phyloP scores from a whole-genome alignment of 1,140 invertebrate species.

The Hylyphantes graminicola region DNA sequence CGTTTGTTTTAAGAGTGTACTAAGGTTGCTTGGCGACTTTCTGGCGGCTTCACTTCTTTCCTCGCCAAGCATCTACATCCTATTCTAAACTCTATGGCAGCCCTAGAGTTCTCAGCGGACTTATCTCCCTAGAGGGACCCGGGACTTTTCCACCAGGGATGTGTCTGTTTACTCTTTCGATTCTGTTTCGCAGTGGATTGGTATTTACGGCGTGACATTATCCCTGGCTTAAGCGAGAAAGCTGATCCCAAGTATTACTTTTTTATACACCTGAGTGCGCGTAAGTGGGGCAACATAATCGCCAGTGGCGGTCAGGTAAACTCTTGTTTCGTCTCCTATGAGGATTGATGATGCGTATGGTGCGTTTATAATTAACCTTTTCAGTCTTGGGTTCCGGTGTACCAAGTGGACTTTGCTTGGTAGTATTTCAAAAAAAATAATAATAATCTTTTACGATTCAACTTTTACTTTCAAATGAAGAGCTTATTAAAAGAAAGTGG shows the following conservation, averaged over 20 bases:
- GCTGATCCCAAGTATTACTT: constrained; percentile 40
- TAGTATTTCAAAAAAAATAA: too few species aligned
- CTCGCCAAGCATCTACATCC: too few species aligned
- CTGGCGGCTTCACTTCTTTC: too few species aligned
- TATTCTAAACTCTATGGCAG: neutral
- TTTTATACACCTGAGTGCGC: constrained; percentile 5
- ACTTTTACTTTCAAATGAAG: too few species aligned
- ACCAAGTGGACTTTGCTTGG: too few species aligned
- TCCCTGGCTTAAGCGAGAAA: constrained; percentile 24
- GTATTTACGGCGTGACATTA: constrained; percentile 42
- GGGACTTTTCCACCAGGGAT: constrained; percentile 7
- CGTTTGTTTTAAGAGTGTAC: too few species aligned
- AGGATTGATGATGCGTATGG: too few species aligned
- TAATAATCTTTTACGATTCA: too few species aligned
- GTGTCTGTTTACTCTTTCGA: constrained; percentile 10
- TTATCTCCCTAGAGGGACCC: constrained; percentile 16
- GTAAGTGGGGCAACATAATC: constrained; percentile 8
- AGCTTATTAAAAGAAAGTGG: too few species aligned
- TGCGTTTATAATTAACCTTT: too few species aligned
- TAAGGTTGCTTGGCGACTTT: too few species aligned
- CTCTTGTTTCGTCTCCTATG: neutral
- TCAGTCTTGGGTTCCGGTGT: too few species aligned
- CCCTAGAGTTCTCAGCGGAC: constrained; percentile 9
- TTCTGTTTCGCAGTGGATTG: constrained; percentile 7
- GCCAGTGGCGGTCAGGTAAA: constrained; percentile 8